Base-by-base conservation (phyloP, 2,113 vertebrate genomes). In the Gymnobelideus leadbeateri region DNA sequence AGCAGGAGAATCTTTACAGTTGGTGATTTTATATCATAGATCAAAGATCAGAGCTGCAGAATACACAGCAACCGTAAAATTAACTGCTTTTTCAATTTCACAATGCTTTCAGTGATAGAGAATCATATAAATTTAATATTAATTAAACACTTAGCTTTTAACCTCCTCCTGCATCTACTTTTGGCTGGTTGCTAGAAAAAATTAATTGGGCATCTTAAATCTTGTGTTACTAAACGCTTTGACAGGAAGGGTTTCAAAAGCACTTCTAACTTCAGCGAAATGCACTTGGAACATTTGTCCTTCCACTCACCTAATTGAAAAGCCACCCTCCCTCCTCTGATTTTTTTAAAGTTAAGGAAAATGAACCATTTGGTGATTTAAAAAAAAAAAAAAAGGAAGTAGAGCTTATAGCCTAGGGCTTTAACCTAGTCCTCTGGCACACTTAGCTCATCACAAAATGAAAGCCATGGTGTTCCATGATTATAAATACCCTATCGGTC, bases 91-190 rank as follows among this genome's bases (percentile, higher is more conserved):
- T 99, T 98, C 98, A 98, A 98, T 99, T 99, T 98, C 98, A 98
- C 98, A 98, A 98, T 98, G 98, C 98, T 98, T 99, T 98, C 94
- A 97, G 98, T 98, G 98, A 98, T 98, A 98, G 98, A 98, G 98
- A 98, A 98, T 98, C 98, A 98, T 98, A 99, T 99, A 99, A 98
- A 99, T 99, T 99, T 99, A 99, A 98, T 99, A 99, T 99, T 99
- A 99, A 99, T 99, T 99, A 99, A 99, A 98, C 98, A 98, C 98
- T 99, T 99, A 98, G 98, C 98, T 99, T 99, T 98, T 98, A 98
- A 98, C 98, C 99, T 99, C 96, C 98, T 98, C 95, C 96, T 95
- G 98, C 98, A 98, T 98, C 98, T 97, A 98, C 98, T 98, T 99
- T 98, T 98, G 98, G 98, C 98, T 99, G 97, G 98, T 98, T 98